Evolutionary conservation across 2,113 vertebrate genomes (phyloP).

Genomic region (Forbesichthys papilliferus): DNA sequence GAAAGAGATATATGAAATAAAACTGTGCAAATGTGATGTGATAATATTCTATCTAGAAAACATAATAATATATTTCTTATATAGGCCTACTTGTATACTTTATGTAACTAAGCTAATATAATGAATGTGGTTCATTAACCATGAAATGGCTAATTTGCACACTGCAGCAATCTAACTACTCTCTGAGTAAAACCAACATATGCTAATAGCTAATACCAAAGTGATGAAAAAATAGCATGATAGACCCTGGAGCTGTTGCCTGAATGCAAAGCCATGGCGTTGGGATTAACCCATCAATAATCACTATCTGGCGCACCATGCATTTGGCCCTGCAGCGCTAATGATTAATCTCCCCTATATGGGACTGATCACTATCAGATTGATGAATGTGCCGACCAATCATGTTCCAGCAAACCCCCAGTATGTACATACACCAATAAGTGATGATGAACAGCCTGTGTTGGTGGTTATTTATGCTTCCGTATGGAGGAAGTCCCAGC

Average conservation of each 20-base stretch:
- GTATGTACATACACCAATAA: slow-evolving; percentile 95
- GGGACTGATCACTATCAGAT: slow-evolving; percentile 97
- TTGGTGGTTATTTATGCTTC: slow-evolving; percentile 86
- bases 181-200: slow-evolving; percentile 52
- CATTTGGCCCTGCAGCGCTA: slow-evolving; percentile 88
- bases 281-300: slow-evolving; percentile 99
- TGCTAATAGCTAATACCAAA: slow-evolving; percentile 58
- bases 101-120: slow-evolving; percentile 39
- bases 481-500: slow-evolving; percentile 46
- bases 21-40: slow-evolving; percentile 29
- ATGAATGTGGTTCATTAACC: slow-evolving; percentile 53
- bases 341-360: slow-evolving; percentile 97
- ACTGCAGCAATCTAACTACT: slow-evolving; percentile 38
- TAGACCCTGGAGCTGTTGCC: slow-evolving; percentile 66
- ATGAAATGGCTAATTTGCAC: slow-evolving; percentile 53
- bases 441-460: slow-evolving; percentile 90
- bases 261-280: slow-evolving; percentile 86
- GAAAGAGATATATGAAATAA: slow-evolving; percentile 40
- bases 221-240: slow-evolving; percentile 63
- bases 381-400: slow-evolving; percentile 99
- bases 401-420: slow-evolving; percentile 92
- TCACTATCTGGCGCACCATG: slow-evolving; percentile 96
- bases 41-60: slow-evolving; percentile 34
- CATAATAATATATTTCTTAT: slow-evolving; percentile 37
- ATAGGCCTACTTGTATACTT: slow-evolving; percentile 26